Conservation (phyloP, 1,140 invertebrate genomes). For the Nephotettix cincticeps region DNA sequence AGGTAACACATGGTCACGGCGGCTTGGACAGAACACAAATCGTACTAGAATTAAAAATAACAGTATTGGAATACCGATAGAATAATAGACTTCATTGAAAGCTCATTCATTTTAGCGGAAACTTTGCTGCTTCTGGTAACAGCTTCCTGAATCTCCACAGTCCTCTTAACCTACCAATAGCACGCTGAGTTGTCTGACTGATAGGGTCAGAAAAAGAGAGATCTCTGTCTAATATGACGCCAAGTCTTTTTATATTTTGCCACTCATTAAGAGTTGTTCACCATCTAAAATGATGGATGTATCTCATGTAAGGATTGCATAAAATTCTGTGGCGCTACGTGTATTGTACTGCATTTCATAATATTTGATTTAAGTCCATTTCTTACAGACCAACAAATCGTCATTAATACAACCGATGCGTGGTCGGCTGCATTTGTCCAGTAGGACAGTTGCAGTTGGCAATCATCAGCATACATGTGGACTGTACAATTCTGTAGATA, state of each 20-base stretch:
- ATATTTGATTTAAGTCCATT: not conserved
- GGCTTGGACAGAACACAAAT: too few relatives aligned
- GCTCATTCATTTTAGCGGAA: too few relatives aligned
- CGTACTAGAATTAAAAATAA: too few relatives aligned
- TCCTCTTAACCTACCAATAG: not conserved
- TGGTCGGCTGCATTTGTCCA: not conserved
- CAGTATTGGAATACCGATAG: too few relatives aligned
- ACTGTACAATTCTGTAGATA: not conserved
- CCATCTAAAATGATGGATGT: not conserved
- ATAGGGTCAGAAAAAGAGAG: not conserved
- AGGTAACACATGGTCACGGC: too few relatives aligned
- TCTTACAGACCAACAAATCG: not conserved
- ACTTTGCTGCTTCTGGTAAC: too few relatives aligned
- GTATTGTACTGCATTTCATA: not conserved
- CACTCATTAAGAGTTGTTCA: not conserved
- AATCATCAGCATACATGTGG: not conserved
- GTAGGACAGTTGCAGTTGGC: not conserved
- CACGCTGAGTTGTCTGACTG: not conserved
- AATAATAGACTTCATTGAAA: too few relatives aligned
- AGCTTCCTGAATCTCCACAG: constrained; percentile 4
- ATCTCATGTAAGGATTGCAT: not conserved
- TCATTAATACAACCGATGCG: not conserved
- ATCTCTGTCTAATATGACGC: constrained; percentile 3
- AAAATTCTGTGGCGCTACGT: not conserved
- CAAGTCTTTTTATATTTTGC: not conserved